Evolutionary conservation across 2,113 vertebrate species (phyloP).

Genomic region (Rhinopomastus cyanomelas): DNA sequence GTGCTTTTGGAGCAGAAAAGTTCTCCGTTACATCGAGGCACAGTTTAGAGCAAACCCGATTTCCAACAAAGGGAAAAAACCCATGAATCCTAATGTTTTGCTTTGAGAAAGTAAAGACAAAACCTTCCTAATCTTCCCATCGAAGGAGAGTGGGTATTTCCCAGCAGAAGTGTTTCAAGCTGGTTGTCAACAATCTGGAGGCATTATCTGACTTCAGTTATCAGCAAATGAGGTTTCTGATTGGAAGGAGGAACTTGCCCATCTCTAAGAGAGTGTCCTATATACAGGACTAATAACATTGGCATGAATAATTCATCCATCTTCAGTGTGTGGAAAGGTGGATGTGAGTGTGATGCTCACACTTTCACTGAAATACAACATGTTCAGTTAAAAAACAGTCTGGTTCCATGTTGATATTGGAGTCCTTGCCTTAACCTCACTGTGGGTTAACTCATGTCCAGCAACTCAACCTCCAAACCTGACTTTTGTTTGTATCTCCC

Average conservation of each 20-base stretch:
- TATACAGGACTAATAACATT: constrained; percentile 42
- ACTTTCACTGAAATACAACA: constrained; percentile 16
- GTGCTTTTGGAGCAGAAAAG: not conserved
- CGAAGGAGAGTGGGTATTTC: not conserved
- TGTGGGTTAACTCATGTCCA: not conserved
- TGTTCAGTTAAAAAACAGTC: not conserved
- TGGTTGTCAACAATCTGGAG: constrained; percentile 16
- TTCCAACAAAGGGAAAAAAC: not conserved
- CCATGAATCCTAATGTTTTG: not conserved
- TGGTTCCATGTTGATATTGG: not conserved
- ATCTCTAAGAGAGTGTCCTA: constrained; percentile 54
- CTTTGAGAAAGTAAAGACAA: constrained; percentile 6
- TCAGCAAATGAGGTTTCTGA: constrained; percentile 45
- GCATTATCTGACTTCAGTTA: constrained; percentile 35
- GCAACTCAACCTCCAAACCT: not conserved
- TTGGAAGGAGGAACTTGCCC: constrained; percentile 43
- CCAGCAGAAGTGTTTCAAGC: constrained; percentile 38
- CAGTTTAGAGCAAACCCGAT: not conserved
- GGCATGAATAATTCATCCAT: constrained; percentile 53
- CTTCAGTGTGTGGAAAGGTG: constrained; percentile 18
- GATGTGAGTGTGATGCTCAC: not conserved
- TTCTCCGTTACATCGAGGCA: constrained; percentile 4
- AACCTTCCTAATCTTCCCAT: not conserved
- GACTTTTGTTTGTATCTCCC: constrained; percentile 33
- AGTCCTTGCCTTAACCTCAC: not conserved